These are phyloP conservation scores for Trachemys scripta DNA, from an alignment of 2,113 vertebrate species.

Conservation along the genomic window DNA sequence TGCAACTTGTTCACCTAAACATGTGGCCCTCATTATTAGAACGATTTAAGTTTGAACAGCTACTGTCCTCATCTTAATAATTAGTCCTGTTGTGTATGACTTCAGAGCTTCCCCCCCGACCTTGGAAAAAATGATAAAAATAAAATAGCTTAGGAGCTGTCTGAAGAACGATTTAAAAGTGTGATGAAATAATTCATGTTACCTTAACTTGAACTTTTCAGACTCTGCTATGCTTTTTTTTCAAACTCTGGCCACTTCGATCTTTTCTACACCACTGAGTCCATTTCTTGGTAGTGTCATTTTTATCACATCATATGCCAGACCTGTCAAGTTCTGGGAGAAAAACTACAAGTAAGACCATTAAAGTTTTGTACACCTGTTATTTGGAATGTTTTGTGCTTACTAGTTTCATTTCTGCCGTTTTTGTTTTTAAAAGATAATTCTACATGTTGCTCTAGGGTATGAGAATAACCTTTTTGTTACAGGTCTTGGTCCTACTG, in stretches of 20 bases:
- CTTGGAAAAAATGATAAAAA: not conserved
- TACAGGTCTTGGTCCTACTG: not conserved
- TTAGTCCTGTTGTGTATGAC: not conserved
- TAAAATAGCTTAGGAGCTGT: not conserved
- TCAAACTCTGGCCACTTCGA: slow-evolving; percentile 90
- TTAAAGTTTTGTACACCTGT: not conserved
- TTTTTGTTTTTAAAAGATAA: not conserved
- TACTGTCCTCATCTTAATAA: fast-evolving
- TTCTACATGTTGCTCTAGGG: not conserved
- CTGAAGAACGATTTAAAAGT: not conserved
- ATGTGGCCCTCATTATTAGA: not conserved
- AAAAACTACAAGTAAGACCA: slow-evolving; percentile 96
- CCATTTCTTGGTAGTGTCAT: slow-evolving; percentile 98
- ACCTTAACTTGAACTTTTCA: slow-evolving; percentile 83
- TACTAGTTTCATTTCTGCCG: not conserved
- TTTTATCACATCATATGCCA: slow-evolving; percentile 94
- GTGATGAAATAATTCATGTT: not conserved
- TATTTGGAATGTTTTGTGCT: slow-evolving; percentile 6
- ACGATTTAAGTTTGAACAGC: not conserved
- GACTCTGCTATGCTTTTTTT: slow-evolving; percentile 97
- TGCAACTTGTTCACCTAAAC: not conserved
- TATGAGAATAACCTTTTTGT: not conserved
- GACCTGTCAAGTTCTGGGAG: slow-evolving; percentile 98
- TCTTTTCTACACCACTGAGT: slow-evolving; percentile 94
- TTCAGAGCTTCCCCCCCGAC: not conserved